phyloP scores from a whole-genome alignment of 2,113 vertebrate genomes.

The Pteronura brasiliensis region DNA sequence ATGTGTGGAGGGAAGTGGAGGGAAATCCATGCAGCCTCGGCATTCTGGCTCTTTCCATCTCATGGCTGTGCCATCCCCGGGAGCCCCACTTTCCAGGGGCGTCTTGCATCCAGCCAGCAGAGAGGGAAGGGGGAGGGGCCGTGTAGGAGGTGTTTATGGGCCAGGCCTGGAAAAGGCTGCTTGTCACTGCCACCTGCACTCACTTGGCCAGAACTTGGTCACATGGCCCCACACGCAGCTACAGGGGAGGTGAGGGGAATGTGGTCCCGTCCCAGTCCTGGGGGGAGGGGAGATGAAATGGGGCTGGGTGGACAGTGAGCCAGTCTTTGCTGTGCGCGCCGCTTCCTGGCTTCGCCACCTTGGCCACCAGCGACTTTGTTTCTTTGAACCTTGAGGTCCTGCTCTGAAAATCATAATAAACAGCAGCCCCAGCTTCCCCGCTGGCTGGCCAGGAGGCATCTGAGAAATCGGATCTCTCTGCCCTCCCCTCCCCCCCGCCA shows the following conservation, averaged over 20 bases:
- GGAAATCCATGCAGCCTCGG: accelerated
- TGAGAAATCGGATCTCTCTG: background rate
- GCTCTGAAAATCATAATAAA: background rate
- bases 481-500: accelerated
- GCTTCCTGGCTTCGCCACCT: background rate
- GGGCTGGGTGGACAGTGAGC: background rate
- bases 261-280: accelerated
- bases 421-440: background rate
- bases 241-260: background rate
- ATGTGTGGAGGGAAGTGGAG: background rate
- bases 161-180: background rate
- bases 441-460: background rate
- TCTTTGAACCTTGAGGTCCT: background rate
- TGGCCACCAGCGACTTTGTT: background rate
- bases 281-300: background rate
- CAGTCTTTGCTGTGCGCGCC: accelerated
- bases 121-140: background rate
- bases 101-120: background rate
- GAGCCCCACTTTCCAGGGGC: background rate
- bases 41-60: background rate
- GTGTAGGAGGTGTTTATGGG: background rate
- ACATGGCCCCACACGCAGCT: background rate
- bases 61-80: background rate
- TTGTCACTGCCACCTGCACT: background rate
- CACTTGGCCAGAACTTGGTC: background rate